Percentiles rank a stretch among this genome's conserved stretches.
Evolutionary conservation across 2,113 vertebrate species (phyloP).

Genomic region (Arothron firmamentum): DNA sequence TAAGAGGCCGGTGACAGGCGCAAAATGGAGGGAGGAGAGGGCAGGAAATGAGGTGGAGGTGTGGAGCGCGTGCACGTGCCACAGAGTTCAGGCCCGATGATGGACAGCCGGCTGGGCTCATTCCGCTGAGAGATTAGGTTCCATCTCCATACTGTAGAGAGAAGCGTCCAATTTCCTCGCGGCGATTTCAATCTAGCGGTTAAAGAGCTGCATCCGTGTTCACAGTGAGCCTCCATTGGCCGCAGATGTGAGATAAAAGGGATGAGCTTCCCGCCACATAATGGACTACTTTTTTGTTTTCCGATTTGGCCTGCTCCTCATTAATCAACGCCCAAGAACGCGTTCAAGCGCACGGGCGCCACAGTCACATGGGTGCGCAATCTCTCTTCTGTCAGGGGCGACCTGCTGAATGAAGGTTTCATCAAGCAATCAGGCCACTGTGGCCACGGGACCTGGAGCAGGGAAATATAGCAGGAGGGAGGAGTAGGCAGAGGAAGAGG

Average conservation of each 20-base stretch:
- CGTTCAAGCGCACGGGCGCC: not conserved
- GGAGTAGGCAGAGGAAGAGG: not conserved
- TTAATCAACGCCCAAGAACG: slow-evolving; percentile 36
- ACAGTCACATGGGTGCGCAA: not conserved
- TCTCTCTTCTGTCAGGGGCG: slow-evolving; percentile 1
- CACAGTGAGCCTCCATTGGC: slow-evolving; percentile 24
- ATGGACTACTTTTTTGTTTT: slow-evolving; percentile 3
- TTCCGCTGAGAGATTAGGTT: slow-evolving; percentile 42
- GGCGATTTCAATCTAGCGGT: slow-evolving; percentile 45
- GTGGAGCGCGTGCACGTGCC: slow-evolving; percentile 19
- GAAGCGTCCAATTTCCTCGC: slow-evolving; percentile 56
- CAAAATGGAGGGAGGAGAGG: slow-evolving; percentile 25
- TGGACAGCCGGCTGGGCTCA: slow-evolving; percentile 46
- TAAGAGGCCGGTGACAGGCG: slow-evolving; percentile 33
- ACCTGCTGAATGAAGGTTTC: slow-evolving; percentile 44
- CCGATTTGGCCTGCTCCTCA: not conserved
- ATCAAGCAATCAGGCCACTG: slow-evolving; percentile 46
- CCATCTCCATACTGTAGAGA: slow-evolving; percentile 42
- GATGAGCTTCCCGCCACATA: slow-evolving; percentile 1
- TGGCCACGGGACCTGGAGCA: slow-evolving; percentile 29
- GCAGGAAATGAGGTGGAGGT: slow-evolving; percentile 25
- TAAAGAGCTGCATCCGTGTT: slow-evolving; percentile 41
- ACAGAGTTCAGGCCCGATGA: slow-evolving; percentile 40
- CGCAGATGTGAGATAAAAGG: slow-evolving; percentile 23
- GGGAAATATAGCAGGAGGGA: slow-evolving; percentile 10